Conservation (phyloP, 2,888 invertebrate genomes). For the Prionchulus punctatus region DNA sequence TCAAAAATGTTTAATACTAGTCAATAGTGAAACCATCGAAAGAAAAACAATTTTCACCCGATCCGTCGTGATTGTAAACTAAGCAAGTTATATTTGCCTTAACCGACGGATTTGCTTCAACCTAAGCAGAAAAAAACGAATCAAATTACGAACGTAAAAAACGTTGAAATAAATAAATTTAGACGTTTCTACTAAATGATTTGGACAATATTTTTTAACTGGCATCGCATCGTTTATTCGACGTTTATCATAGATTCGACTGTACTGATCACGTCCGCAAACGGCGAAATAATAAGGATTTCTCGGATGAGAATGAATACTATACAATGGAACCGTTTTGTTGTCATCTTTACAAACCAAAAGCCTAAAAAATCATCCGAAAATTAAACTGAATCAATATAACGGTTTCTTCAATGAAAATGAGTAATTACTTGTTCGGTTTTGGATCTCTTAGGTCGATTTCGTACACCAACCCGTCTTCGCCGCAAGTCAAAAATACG, state of each 20-base stretch:
- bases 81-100: constrained; percentile 64
- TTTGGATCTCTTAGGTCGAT: constrained; percentile 60
- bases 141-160: background rate
- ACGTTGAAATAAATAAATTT: constrained; percentile 11
- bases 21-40: too few species aligned
- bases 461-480: constrained; percentile 64
- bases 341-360: background rate
- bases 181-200: constrained; percentile 42
- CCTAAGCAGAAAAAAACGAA: too few species aligned
- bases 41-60: too few species aligned
- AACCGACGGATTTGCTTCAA: constrained; percentile 32
- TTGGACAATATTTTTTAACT: constrained; percentile 45
- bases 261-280: constrained; percentile 57
- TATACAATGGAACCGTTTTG: constrained; percentile 57
- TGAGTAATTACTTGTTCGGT: constrained; percentile 45
- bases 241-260: constrained; percentile 11
- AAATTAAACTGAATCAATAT: too few species aligned
- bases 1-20: too few species aligned
- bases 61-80: constrained; percentile 73
- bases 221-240: constrained; percentile 4
- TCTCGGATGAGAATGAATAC: constrained; percentile 66
- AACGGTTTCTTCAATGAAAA: too few species aligned
- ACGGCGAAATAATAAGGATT: constrained; percentile 61
- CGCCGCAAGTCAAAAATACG: constrained; percentile 61
- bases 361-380: background rate